Evolutionary conservation across 2,797 vertebrate genomes (phyloP), one percentile per base, ranked within the genome.

Genomic region (Rousettus madagascariensis): DNA sequence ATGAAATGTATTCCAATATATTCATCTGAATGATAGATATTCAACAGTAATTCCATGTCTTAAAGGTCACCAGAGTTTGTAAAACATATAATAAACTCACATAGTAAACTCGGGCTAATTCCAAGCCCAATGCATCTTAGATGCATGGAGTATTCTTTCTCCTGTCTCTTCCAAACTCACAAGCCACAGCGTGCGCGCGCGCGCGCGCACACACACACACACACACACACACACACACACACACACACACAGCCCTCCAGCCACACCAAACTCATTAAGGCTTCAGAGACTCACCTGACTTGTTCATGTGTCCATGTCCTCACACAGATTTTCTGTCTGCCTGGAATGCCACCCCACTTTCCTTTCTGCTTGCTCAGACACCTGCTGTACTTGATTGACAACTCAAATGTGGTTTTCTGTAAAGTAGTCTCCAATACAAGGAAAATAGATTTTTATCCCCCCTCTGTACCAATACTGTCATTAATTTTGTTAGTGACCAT

Each of bases 1-100:
- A 68, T 91, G 30, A 96, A 92, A 83, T 19, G 11, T 49, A 83
- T 94, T 95, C 65, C 30, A 79, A 91, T 92, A 65, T 87, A 86
- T 86, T 69, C 86, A 79, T 59, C 36, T 59, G 69, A 61, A 59
- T 86, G 49, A 59, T 95, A 87, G 68, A 78, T 36, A 90, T 49
- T 87, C 41, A 90, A 83, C 53, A 96, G 71, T 22, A 74, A 95
- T 68, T 41, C 41, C 41, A 12, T 68, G 85, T 90, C 71, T 92
- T 94, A 86, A 88, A 85, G 55, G 63, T 86, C 86, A 79, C 8
- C 49, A 17, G 69, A 55, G 46, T 87, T 91, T 92, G 57, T 86
- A 93, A 90, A 93, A 75, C 53, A 66, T n/a, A 13, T 17, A 71
- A 8, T 90, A 43, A 53, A 86, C 86, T 77, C 90, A 57, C 59